phyloP scores from a whole-genome alignment of 2,797 vertebrate genomes.

The Eupleurogrammus muticus region DNA sequence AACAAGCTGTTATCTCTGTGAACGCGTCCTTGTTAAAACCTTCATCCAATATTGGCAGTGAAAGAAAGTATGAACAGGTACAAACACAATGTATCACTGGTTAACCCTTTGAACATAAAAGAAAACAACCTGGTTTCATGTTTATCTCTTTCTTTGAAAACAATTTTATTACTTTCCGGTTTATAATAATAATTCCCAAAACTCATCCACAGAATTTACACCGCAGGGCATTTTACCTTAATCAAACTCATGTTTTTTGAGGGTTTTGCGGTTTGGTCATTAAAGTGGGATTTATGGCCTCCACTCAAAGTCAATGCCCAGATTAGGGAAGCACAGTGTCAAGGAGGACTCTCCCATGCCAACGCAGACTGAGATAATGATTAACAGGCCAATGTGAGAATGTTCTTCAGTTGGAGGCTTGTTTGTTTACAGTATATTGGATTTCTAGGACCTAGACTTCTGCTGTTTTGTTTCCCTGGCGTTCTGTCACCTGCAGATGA shows the following conservation, averaged over 20 bases:
- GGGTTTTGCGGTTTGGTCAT: conserved; percentile 7
- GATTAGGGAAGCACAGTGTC: background rate
- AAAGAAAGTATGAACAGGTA: background rate
- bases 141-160: background rate
- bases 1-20: background rate
- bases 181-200: background rate
- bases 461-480: background rate
- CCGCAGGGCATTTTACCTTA: no score
- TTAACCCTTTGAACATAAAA: conserved; percentile 15
- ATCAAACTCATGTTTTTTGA: background rate
- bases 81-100: background rate
- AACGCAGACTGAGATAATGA: conserved; percentile 3
- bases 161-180: background rate
- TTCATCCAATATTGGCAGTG: background rate
- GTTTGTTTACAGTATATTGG: background rate
- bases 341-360: background rate
- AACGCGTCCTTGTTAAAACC: background rate
- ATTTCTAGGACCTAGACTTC: background rate
- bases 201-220: background rate
- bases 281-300: conserved; percentile 32
- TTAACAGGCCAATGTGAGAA: conserved; percentile 8
- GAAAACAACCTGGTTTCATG: background rate
- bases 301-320: background rate
- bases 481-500: conserved; percentile 34
- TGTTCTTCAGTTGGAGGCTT: background rate